These are phyloP conservation scores for Strigamia crassipes DNA, from an alignment of 2,888 invertebrate genomes.

Conservation along the genomic window DNA sequence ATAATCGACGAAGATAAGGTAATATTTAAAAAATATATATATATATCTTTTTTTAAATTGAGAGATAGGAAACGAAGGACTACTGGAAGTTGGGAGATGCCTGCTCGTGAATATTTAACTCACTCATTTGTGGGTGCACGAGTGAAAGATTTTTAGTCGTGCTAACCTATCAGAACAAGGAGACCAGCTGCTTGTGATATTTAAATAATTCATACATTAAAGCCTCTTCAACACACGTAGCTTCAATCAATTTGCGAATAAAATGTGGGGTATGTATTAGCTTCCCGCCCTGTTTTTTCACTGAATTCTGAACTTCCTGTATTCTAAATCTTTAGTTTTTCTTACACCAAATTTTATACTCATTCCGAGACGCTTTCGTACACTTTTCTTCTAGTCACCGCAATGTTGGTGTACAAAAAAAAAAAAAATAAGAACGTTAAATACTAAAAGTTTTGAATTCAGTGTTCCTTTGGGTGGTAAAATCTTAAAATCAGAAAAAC, in stretches of 20 bases:
- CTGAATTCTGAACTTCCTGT: no score
- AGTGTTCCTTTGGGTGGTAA: no score
- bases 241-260: constrained; percentile 27
- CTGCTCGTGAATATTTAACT: constrained; percentile 37
- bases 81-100: background rate
- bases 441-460: no score
- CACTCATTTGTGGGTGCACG: constrained; percentile 26
- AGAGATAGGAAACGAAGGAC: constrained; percentile 13
- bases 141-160: constrained; percentile 35
- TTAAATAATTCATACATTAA: constrained; percentile 36
- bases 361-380: no score
- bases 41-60: no score
- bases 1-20: constrained; percentile 4
- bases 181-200: constrained; percentile 33
- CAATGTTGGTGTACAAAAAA: no score
- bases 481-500: no score
- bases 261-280: background rate
- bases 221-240: constrained; percentile 10
- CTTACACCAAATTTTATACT: no score
- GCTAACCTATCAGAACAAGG: constrained; percentile 20
- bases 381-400: no score
- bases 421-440: no score
- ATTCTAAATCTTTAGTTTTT: no score
- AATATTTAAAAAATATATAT: background rate
- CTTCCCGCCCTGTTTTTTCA: no score